Conservation (phyloP, 2,888 invertebrate genomes). For the Agrilus biguttatus region DNA sequence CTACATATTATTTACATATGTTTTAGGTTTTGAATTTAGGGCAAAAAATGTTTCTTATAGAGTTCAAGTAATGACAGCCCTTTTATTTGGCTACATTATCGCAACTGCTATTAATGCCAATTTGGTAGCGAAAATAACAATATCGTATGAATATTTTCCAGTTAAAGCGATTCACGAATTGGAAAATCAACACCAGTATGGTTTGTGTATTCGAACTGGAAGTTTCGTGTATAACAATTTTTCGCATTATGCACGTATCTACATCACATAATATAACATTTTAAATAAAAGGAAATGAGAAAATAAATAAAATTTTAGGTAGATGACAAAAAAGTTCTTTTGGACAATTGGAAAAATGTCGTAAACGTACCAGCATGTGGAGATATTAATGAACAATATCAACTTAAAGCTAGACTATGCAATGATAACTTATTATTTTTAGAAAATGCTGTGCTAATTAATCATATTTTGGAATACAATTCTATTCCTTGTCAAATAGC, state of each 20-base stretch:
- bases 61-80: constrained; percentile 19
- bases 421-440: constrained; percentile 23
- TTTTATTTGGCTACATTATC: constrained; percentile 23
- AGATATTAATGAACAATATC: constrained; percentile 20
- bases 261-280: not conserved
- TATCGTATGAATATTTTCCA: constrained; percentile 23
- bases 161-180: constrained; percentile 27
- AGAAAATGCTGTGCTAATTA: constrained; percentile 27
- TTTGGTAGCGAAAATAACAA: constrained; percentile 30
- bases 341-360: constrained; percentile 20
- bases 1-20: not conserved
- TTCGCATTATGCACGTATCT: constrained; percentile 13
- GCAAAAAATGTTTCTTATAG: constrained; percentile 19
- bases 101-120: constrained; percentile 25
- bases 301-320: not conserved
- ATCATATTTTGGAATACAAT: constrained; percentile 14
- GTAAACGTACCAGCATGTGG: constrained; percentile 27
- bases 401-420: constrained; percentile 24
- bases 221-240: constrained; percentile 28
- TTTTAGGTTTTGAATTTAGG: constrained; percentile 22
- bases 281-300: no score
- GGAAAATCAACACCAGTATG: constrained; percentile 19
- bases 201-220: constrained; percentile 29
- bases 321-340: constrained; percentile 1
- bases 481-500: constrained; percentile 17